Evolutionary conservation across 2,797 vertebrate species (phyloP).

Genomic region (Myotis planiceps): DNA sequence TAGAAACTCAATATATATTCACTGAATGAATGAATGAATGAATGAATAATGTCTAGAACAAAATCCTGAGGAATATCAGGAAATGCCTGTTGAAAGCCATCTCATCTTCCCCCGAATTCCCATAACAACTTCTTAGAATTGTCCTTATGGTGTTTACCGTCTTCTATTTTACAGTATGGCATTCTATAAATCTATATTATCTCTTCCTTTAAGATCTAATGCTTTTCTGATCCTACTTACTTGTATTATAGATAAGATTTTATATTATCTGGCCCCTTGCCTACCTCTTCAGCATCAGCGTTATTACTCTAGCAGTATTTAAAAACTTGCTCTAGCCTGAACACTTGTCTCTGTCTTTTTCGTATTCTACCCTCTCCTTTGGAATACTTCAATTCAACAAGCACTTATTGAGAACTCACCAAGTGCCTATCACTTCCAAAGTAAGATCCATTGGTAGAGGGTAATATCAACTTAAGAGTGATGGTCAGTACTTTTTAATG

Average conservation of each 20-base stretch:
- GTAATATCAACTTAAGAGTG: neutral
- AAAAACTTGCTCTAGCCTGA: neutral
- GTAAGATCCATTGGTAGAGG: neutral
- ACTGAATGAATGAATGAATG: neutral
- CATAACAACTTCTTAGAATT: neutral
- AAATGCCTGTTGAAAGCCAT: neutral
- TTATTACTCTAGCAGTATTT: conserved; percentile 15
- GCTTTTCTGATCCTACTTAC: neutral
- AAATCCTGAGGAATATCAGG: conserved; percentile 7
- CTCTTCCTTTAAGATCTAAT: conserved; percentile 17
- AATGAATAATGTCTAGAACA: neutral
- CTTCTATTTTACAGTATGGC: neutral
- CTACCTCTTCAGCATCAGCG: neutral
- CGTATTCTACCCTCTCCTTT: neutral
- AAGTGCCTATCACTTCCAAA: neutral
- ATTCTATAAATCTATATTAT: neutral
- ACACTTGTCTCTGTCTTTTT: neutral
- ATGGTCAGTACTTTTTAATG: neutral
- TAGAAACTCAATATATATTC: conserved; percentile 4
- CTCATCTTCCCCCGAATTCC: neutral
- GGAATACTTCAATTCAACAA: neutral
- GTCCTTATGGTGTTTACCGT: neutral
- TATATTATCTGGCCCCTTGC: neutral
- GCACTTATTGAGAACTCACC: neutral
- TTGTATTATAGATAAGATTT: conserved; percentile 26